Evolutionary conservation across 2,113 vertebrate genomes (phyloP), one percentile per base, ranked within the genome.

Genomic region (Corythaeola cristata): DNA sequence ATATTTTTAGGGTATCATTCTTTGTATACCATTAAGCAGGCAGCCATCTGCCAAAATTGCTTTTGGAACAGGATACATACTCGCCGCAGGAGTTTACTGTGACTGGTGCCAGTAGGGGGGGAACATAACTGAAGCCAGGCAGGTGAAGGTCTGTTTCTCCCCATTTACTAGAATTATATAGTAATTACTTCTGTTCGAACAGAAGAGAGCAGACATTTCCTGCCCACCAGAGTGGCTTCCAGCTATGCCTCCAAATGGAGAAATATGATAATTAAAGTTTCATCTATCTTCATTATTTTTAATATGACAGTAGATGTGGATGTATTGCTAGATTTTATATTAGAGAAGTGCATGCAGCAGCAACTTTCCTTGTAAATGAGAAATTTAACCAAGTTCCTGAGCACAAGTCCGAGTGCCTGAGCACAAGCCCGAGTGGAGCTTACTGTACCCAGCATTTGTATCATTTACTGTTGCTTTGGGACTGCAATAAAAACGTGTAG

Each of bases 201-300:
- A 80, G 37, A 77, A 74, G 35, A 92, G 13, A 85, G 8, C 24
- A 73, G 85, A 47, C 15, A 55, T 60, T 90, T 96, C 59, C 94
- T 91, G 69, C 71, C 64, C 68, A 90, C 24, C 21, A 71, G 30
- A 89, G 22, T 14, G 23, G 76, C 79, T 94, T 91, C 66, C 59
- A 96, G 77, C 52, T 85, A 79, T 27, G 82, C 11, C 16, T 90
- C 79, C 45, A 92, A 96, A 94, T 39, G 18, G 18, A 71, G 68
- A 85, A 73, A 59, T 49, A 89, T 2, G 45, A 52, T 73, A 92
- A 95, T 62, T 91, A 59, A 73, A 89, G n/a, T 88, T 95, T 60
- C 52, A 85, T 58, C 12, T 2, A 67, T 74, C 67, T 92, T 94
- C 77, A 88, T 90, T 85, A 97, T 92, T 92, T 94, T 91, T 82